Evolutionary conservation across 2,797 vertebrate species (phyloP).

Genomic region (Falco novaeseelandiae): DNA sequence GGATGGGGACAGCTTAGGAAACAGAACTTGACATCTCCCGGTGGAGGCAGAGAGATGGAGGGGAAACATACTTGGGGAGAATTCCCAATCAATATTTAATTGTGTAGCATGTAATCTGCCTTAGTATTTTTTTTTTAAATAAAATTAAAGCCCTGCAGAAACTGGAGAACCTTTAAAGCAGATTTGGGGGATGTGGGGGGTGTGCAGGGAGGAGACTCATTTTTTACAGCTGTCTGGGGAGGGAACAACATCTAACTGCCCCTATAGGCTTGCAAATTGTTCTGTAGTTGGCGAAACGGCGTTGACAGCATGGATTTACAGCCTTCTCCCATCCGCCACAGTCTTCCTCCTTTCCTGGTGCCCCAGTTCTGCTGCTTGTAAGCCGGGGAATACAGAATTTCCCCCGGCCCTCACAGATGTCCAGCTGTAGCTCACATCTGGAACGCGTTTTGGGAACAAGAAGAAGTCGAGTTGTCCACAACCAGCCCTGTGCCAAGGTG

Average conservation of each 20-base stretch:
- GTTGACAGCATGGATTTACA: neutral
- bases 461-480: neutral
- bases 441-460: neutral
- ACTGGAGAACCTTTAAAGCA: conserved; percentile 11
- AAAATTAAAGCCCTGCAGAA: conserved; percentile 15
- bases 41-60: conserved; percentile 65
- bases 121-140: conserved; percentile 59
- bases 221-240: neutral
- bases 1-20: conserved; percentile 81
- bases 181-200: neutral
- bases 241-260: neutral
- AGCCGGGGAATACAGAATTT: neutral
- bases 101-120: conserved; percentile 65
- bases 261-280: neutral
- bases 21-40: conserved; percentile 72
- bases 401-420: neutral
- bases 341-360: neutral
- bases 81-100: conserved; percentile 83
- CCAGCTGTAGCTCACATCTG: neutral
- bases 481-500: rapidly evolving
- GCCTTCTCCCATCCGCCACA: neutral
- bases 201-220: neutral
- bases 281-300: neutral
- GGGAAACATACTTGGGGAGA: conserved; percentile 69
- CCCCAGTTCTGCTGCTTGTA: neutral